Percentiles rank a stretch among this genome's conserved stretches.
Conservation (phyloP, 2,113 vertebrate species). For the Corythornis madagascariensis region DNA sequence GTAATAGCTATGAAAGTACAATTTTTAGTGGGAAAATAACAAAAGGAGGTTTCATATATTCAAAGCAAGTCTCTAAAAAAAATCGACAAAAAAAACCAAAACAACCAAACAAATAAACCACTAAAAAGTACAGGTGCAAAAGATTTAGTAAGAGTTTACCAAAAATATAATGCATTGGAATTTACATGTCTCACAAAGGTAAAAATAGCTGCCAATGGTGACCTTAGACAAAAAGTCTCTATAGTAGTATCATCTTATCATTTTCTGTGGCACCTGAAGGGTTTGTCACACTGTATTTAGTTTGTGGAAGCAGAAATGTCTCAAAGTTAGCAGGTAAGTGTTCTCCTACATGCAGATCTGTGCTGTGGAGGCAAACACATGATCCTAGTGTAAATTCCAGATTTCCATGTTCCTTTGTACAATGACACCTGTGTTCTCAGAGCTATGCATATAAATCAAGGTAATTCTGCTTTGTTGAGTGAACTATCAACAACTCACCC, state of each 20-base stretch:
- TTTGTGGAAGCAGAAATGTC: neutral
- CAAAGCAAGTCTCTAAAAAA: neutral
- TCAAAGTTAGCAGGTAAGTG: neutral
- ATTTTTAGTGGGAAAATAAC: neutral
- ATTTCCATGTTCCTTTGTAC: neutral
- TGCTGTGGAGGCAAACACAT: neutral
- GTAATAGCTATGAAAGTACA: neutral
- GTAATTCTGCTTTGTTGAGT: neutral
- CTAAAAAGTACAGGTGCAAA: neutral
- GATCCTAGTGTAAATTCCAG: neutral
- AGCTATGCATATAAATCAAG: accelerated
- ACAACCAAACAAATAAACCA: neutral
- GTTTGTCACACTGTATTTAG: neutral
- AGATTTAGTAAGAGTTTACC: neutral
- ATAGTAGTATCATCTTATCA: neutral
- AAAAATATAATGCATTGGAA: neutral
- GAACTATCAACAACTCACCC: neutral
- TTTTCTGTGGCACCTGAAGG: neutral
- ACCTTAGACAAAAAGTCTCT: neutral
- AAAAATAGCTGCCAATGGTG: neutral
- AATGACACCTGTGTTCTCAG: neutral
- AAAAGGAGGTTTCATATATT: neutral
- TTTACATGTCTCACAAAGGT: neutral
- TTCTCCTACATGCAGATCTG: neutral
- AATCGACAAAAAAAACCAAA: no score